Percentiles rank a stretch among this genome's conserved stretches.
Conservation (phyloP, 2,113 vertebrate species). For the Sporophila hypoxantha region DNA sequence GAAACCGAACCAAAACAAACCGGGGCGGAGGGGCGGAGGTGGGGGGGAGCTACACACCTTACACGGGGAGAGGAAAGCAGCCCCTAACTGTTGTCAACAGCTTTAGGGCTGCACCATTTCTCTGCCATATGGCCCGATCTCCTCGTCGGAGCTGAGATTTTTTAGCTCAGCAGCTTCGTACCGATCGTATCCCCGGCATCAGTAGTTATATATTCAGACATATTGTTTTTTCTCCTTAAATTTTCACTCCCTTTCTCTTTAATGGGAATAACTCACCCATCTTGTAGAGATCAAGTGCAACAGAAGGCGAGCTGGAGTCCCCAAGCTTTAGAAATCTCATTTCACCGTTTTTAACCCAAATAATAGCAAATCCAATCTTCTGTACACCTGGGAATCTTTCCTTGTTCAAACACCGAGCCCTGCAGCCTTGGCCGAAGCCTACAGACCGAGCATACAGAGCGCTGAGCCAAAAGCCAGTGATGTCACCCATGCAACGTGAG, state of each 20-base stretch:
- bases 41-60: slow-evolving; percentile 13
- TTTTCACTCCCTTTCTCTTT: slow-evolving; percentile 41
- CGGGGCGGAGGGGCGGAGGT: not conserved
- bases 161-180: slow-evolving; percentile 26
- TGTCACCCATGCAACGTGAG: slow-evolving; percentile 89
- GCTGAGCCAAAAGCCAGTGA: slow-evolving; percentile 82
- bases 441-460: slow-evolving; percentile 70
- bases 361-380: slow-evolving; percentile 49
- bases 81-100: slow-evolving; percentile 56
- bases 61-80: not conserved
- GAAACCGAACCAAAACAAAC: slow-evolving; percentile 12
- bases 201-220: slow-evolving; percentile 18
- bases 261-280: slow-evolving; percentile 52
- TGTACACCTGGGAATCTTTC: slow-evolving; percentile 58
- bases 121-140: slow-evolving; percentile 47
- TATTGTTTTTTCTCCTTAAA: slow-evolving; percentile 6
- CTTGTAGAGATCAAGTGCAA: slow-evolving; percentile 21
- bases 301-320: slow-evolving; percentile 46
- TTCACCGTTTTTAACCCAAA: slow-evolving; percentile 57
- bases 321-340: slow-evolving; percentile 54
- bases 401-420: slow-evolving; percentile 70
- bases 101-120: slow-evolving; percentile 59
- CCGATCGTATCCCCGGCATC: slow-evolving; percentile 15
- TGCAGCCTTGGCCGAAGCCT: slow-evolving; percentile 76
- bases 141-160: slow-evolving; percentile 6